A percentile compares a stretch with the other conserved stretches of the same genome.
These are phyloP conservation scores for Nannoperca obscura DNA, from an alignment of 2,797 vertebrate genomes.

Conservation along the genomic window DNA sequence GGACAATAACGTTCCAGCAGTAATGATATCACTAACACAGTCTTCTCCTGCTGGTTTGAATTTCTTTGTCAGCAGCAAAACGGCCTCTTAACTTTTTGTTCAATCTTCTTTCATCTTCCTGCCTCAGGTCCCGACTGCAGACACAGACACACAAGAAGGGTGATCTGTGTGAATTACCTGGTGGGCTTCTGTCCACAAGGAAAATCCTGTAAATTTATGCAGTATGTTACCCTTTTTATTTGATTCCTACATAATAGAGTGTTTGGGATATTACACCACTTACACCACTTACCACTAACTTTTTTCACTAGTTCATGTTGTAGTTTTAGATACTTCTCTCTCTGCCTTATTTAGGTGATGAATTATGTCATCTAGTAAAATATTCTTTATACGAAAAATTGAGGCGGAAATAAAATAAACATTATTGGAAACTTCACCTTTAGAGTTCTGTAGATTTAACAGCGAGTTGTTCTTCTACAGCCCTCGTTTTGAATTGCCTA, in stretches of 20 bases:
- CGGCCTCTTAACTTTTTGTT: not conserved
- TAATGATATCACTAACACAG: not conserved
- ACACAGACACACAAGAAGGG: constrained; percentile 96
- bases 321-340: not conserved
- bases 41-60: not conserved
- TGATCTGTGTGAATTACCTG: constrained; percentile 98
- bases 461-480: constrained; percentile 73
- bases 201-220: constrained; percentile 99
- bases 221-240: constrained; percentile 88
- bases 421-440: not conserved
- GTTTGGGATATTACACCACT: not conserved
- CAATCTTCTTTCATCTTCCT: not conserved
- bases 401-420: not conserved
- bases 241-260: not conserved
- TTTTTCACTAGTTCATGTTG: not conserved
- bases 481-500: constrained; percentile 98
- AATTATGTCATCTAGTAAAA: not conserved
- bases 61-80: not conserved
- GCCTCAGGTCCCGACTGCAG: constrained; percentile 95
- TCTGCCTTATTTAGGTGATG: not conserved
- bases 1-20: not conserved
- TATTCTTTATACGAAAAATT: not conserved
- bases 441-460: constrained; percentile 11
- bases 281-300: not conserved
- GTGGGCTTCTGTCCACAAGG: constrained; percentile 98